phyloP scores from a whole-genome alignment of 2,888 invertebrate genomes.

The Caenorhabditis sp. region DNA sequence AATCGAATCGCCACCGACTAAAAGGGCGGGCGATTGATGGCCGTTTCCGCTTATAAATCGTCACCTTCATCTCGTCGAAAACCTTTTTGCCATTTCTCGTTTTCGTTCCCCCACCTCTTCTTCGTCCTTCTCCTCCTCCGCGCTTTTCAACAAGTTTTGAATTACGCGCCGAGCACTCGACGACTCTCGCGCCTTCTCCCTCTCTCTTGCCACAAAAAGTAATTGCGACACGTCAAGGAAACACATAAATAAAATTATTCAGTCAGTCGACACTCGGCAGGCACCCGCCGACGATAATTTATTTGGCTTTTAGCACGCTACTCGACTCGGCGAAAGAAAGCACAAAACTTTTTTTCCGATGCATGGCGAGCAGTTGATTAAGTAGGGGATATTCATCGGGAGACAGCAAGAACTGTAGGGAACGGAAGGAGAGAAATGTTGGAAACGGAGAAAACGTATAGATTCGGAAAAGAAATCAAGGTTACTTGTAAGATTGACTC shows the following conservation, averaged over 20 bases:
- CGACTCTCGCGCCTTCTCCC: not conserved
- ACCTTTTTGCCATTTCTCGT: constrained; percentile 26
- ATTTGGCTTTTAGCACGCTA: constrained; percentile 62
- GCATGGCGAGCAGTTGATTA: too few species aligned
- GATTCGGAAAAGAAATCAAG: too few species aligned
- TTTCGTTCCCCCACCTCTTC: too few species aligned
- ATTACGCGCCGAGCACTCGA: constrained; percentile 40
- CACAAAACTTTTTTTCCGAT: constrained; percentile 13
- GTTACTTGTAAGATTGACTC: too few species aligned
- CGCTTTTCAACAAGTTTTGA: constrained; percentile 60
- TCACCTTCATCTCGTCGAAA: constrained; percentile 38
- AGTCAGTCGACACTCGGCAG: constrained; percentile 43
- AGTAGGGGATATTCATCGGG: too few species aligned
- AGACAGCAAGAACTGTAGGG: not conserved
- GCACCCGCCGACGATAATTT: constrained; percentile 51
- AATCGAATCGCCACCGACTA: constrained; percentile 1
- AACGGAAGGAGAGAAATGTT: not conserved
- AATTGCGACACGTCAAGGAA: constrained; percentile 65
- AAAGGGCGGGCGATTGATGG: constrained; percentile 53
- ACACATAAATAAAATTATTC: constrained; percentile 66
- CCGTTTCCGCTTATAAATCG: constrained; percentile 55
- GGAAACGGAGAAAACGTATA: too few species aligned
- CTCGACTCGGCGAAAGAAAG: too few species aligned
- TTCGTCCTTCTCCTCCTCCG: too few species aligned
- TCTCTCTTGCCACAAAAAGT: constrained; percentile 39